Base-by-base conservation (phyloP, 2,113 vertebrate genomes). In the Salvelinus alpinus region DNA sequence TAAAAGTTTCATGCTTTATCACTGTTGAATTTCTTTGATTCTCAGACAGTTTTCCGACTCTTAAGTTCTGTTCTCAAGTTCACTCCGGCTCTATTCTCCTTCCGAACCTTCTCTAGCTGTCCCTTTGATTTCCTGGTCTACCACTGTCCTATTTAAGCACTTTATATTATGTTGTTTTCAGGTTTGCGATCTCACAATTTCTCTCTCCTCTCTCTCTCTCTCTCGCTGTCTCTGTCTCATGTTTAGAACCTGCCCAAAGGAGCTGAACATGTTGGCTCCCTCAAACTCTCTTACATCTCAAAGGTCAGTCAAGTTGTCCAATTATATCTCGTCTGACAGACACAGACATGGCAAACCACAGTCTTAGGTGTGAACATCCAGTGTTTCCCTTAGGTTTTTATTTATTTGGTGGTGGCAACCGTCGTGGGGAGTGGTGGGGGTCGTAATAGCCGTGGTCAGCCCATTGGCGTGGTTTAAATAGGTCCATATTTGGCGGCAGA, bases 271-370 rank as follows among this genome's bases (percentile, higher is more conserved):
- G 96, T 99, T 76, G 97, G 97, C 44, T 92, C 94, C 75, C 95
- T 99, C 89, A 97, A 96, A 80, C 95, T 99, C 80, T 95, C 96
- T 74, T 98, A 99, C 88, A 97, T 99, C 91, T 98, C 97, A 73
- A 98, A 95, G 96, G 97, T 99, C 82, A 78, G 92, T 88, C 24
- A 80, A 13, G 12, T 29, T 8, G 18, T 54, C 24, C n/a, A 11
- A 20, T 48, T 18, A 22, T 47, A 70, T 24, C 68, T 44, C 24
- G 7, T 12, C 38, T 44, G 20, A 48, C 68, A 44, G 9, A 27
- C 24, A 65, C 22, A 24, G 22, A 24, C 64, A 65, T 13, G 22
- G 64, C 22, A 24, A 64, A n/a, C 48, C 48, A 16, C 48, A 54
- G 38, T 11, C 38, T 44, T 44, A 44, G 38, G 38, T 44, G 38